These are phyloP conservation scores for Nymphalis urticae DNA, from an alignment of 2,888 invertebrate species.

Conservation along the genomic window DNA sequence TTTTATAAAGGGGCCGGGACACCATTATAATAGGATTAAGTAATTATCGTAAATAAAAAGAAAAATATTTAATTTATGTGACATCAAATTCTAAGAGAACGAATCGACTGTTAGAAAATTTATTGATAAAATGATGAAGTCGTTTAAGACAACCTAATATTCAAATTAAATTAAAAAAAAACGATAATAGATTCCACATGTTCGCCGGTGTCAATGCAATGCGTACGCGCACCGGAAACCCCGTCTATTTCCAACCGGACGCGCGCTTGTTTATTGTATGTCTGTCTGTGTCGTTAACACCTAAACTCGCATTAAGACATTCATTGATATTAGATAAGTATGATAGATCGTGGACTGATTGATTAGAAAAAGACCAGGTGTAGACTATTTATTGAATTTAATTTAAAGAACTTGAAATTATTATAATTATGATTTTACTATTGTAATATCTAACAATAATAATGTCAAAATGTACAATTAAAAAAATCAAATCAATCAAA, in stretches of 20 bases:
- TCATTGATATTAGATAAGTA: slow-evolving; percentile 26
- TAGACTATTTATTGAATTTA: background rate
- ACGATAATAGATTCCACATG: slow-evolving; percentile 36
- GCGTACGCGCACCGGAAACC: slow-evolving; percentile 61
- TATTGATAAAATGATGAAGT: background rate
- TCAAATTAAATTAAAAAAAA: slow-evolving; percentile 20
- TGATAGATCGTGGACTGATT: slow-evolving; percentile 20
- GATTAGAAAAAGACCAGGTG: slow-evolving; percentile 15
- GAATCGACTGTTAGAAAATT: background rate
- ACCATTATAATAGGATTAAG: no score
- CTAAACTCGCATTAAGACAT: slow-evolving; percentile 47
- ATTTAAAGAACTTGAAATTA: background rate
- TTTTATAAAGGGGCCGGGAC: no score
- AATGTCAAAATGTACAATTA: no score
- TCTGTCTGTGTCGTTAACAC: slow-evolving; percentile 69
- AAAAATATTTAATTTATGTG: no score
- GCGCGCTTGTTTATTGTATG: slow-evolving; percentile 72
- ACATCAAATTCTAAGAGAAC: no score
- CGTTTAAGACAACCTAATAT: slow-evolving; percentile 3
- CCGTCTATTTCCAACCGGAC: slow-evolving; percentile 79
- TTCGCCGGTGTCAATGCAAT: slow-evolving; percentile 33
- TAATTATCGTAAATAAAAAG: no score
- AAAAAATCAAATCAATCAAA: no score
- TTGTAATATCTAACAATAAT: no score
- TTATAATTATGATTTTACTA: background rate